Evolutionary conservation across 2,797 vertebrate genomes (phyloP), one percentile per base, ranked within the genome.

Genomic region (Todus mexicanus): DNA sequence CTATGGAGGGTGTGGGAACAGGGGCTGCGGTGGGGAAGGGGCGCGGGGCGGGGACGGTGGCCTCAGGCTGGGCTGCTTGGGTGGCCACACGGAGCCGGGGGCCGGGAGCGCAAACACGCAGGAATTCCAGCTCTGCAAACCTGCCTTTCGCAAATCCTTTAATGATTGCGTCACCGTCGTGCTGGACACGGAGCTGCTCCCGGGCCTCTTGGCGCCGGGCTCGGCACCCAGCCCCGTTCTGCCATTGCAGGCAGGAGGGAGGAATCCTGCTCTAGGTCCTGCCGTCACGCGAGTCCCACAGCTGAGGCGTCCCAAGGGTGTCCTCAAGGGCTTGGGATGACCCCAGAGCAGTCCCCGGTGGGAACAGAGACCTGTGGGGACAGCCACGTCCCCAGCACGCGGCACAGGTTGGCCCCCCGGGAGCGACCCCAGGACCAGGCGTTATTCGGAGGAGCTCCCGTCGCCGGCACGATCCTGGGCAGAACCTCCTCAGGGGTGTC

Each of bases 101-200:
- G 50, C n/a, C 6, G 72, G 1, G 20, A 51, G 31, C 59, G 37
- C 71, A 69, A 57, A 45, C 45, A 60, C 2, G 12, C 42, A 76
- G 82, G 69, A 80, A 71, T 76, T 89, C 76, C 88, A 80, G 89
- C 86, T 80, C 76, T 17, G 65, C 84, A 63, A 56, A 71, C 4
- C 68, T 7, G 82, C 71, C 2, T 89, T 94, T 92, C 35, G 9
- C 88, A 90, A 95, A 61, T 85, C 69, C 80, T 96, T 96, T 94
- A 96, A 95, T 96, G 86, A 35, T 59, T 50, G 83, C 0, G 2
- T 70, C 93, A 89, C 60, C 5, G 6, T 29, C 3, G 4, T 5
- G 3, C 37, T 37, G 78, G 87, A 48, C 92, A 69, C 6, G 2
- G 74, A 84, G 63, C 78, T 81, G 87, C 54, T 60, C 53, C 89